These are phyloP conservation scores for Tetranychus truncatus DNA, from an alignment of 2,888 invertebrate genomes.

Conservation along the genomic window DNA sequence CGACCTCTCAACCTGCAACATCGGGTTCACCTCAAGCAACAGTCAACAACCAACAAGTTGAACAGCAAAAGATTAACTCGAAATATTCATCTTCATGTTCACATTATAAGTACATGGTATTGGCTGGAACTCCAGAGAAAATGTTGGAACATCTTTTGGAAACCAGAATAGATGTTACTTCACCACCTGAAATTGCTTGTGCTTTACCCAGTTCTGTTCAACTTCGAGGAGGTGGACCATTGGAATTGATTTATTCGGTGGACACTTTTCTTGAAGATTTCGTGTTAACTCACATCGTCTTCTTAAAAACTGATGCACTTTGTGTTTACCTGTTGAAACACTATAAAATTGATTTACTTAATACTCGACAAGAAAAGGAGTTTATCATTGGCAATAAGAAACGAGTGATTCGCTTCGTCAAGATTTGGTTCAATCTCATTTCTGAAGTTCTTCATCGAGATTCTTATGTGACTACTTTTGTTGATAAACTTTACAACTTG, in stretches of 20 bases:
- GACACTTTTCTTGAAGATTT: constrained; percentile 66
- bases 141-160: constrained; percentile 68
- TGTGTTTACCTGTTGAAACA: constrained; percentile 52
- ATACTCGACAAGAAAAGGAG: constrained; percentile 39
- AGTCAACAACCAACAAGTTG: neutral
- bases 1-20: neutral
- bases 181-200: neutral
- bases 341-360: constrained; percentile 36
- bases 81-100: constrained; percentile 25
- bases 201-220: no score
- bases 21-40: neutral
- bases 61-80: constrained; percentile 17
- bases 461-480: constrained; percentile 48
- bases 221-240: neutral
- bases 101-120: constrained; percentile 52
- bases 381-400: constrained; percentile 50
- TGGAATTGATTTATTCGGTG: constrained; percentile 14
- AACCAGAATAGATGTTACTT: constrained; percentile 46
- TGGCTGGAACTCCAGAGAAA: constrained; percentile 67
- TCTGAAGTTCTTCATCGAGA: constrained; percentile 57
- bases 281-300: constrained; percentile 59
- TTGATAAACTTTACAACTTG: constrained; percentile 47
- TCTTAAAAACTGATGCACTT: constrained; percentile 55
- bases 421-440: constrained; percentile 53
- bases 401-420: constrained; percentile 56